phyloP scores from a whole-genome alignment of 2,888 invertebrate genomes.

The Papilio gigon region DNA sequence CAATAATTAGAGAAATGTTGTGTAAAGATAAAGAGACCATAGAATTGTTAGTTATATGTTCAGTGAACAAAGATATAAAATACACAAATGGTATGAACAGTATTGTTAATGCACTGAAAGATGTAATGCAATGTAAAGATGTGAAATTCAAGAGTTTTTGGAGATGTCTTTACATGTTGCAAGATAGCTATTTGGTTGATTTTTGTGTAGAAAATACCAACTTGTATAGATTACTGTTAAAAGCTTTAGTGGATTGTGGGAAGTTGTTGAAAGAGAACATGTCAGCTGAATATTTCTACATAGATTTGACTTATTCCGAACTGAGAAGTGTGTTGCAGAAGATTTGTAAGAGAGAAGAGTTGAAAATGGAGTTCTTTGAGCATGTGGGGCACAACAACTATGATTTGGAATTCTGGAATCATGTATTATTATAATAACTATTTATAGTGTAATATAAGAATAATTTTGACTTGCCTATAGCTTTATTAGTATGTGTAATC shows the following conservation, averaged over 20 bases:
- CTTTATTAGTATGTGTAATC: slow-evolving; percentile 11
- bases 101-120: slow-evolving; percentile 53
- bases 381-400: slow-evolving; percentile 71
- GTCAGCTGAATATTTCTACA: slow-evolving; percentile 69
- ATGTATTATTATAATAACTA: slow-evolving; percentile 52
- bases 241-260: slow-evolving; percentile 69
- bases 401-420: slow-evolving; percentile 71
- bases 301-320: slow-evolving; percentile 78
- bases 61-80: slow-evolving; percentile 56
- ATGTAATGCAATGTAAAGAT: slow-evolving; percentile 56
- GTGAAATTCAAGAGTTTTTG: slow-evolving; percentile 61
- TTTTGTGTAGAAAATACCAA: slow-evolving; percentile 63
- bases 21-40: slow-evolving; percentile 56
- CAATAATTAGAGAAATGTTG: slow-evolving; percentile 54
- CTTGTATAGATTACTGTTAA: slow-evolving; percentile 60
- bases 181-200: slow-evolving; percentile 57
- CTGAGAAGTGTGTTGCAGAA: slow-evolving; percentile 68
- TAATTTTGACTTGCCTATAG: slow-evolving; percentile 12
- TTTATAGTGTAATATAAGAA: neutral
- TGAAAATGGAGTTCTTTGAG: slow-evolving; percentile 70
- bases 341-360: slow-evolving; percentile 64
- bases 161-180: slow-evolving; percentile 60
- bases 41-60: slow-evolving; percentile 62
- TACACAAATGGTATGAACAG: slow-evolving; percentile 50
- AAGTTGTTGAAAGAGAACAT: slow-evolving; percentile 66